Evolutionary conservation across 1,140 invertebrate species (phyloP).

Genomic region (Brachionus paranguensis): DNA sequence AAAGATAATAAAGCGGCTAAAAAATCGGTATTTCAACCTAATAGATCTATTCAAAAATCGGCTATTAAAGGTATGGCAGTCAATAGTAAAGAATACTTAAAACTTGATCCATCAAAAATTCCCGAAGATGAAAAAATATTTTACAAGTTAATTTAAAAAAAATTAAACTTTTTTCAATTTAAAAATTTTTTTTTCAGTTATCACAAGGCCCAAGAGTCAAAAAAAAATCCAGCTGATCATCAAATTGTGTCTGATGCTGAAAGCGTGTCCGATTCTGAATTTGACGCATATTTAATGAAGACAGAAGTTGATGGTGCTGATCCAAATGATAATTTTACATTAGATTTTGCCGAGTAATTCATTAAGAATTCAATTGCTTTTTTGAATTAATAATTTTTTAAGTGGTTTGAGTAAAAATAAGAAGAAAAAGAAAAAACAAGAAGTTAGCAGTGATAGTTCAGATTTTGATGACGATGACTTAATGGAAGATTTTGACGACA

Average conservation of each 20-base stretch:
- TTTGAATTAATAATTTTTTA: not conserved
- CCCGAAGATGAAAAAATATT: constrained; percentile 76
- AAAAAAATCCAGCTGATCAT: constrained; percentile 43
- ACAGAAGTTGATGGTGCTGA: constrained; percentile 43
- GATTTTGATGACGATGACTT: constrained; percentile 36
- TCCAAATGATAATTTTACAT: constrained; percentile 43
- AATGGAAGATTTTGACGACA: constrained; percentile 17
- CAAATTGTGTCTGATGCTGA: constrained; percentile 48
- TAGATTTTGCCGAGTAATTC: constrained; percentile 48
- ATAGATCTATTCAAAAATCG: not conserved
- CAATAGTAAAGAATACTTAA: constrained; percentile 65
- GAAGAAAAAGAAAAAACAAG: constrained; percentile 33
- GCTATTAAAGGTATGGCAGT: constrained; percentile 63
- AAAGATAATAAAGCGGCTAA: constrained; percentile 52
- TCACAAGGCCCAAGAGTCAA: constrained; percentile 50
- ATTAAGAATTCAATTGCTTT: not conserved
- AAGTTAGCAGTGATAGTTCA: not conserved
- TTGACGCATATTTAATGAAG: constrained; percentile 59
- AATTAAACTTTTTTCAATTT: not conserved
- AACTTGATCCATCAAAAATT: constrained; percentile 64
- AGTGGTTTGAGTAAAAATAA: constrained; percentile 16
- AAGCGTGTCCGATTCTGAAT: constrained; percentile 80
- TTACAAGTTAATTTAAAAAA: constrained; percentile 58
- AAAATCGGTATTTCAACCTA: not conserved
- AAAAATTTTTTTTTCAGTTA: constrained; percentile 43